Evolutionary conservation across 2,888 invertebrate genomes (phyloP).

Genomic region (Lasioglossum oenotherae): DNA sequence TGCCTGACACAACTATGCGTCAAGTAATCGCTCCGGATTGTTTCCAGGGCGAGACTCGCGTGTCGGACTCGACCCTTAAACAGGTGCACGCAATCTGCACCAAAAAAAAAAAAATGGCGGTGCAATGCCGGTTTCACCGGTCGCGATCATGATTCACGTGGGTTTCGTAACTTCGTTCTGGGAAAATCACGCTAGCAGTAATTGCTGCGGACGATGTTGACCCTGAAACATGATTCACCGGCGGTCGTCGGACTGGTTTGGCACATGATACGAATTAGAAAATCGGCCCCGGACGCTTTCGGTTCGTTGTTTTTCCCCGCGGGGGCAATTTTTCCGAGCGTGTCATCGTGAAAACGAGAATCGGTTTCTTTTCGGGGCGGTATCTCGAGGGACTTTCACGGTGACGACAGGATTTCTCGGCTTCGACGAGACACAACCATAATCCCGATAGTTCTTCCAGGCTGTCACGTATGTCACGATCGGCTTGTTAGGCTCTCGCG

Average conservation of each 20-base stretch:
- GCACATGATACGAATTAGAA: background rate
- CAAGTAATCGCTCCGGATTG: too few species aligned
- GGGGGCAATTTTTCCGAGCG: background rate
- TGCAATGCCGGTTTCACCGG: background rate
- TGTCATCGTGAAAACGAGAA: background rate
- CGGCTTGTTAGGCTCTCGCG: slow-evolving; percentile 45
- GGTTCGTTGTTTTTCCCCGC: background rate
- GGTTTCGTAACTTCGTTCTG: background rate
- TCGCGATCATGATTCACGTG: background rate
- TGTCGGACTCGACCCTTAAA: background rate
- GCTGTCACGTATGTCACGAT: slow-evolving; percentile 42
- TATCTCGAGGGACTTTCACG: background rate
- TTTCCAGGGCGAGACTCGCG: background rate
- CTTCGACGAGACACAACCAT: background rate
- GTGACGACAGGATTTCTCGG: background rate
- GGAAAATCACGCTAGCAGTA: background rate
- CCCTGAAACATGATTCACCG: slow-evolving; percentile 2
- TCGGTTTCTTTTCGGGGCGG: background rate
- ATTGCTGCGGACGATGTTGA: background rate
- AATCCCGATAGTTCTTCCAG: background rate
- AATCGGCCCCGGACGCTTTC: background rate
- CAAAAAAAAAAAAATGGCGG: background rate
- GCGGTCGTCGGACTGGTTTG: background rate
- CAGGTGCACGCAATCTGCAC: background rate
- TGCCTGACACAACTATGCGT: too few species aligned